Conservation (phyloP, 2,113 vertebrate genomes). For the Rhinoderma darwinii region DNA sequence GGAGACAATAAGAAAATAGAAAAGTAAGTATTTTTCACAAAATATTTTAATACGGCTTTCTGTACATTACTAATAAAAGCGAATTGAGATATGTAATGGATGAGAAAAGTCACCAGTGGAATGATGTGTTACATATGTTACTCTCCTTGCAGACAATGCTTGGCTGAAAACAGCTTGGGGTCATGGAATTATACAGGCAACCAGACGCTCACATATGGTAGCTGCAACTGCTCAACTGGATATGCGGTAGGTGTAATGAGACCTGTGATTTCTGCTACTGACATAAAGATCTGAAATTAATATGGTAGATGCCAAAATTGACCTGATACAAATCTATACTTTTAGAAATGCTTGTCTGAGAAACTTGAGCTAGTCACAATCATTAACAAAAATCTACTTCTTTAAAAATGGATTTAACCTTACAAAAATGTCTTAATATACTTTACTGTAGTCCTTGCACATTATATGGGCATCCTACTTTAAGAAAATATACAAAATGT, state of each 20-base stretch:
- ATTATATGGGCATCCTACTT: too few species aligned
- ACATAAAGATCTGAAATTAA: background rate
- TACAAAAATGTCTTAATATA: too few species aligned
- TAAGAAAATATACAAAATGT: too few species aligned
- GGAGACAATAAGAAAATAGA: too few species aligned
- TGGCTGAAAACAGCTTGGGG: slow-evolving; percentile 64
- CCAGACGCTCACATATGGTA: slow-evolving; percentile 68
- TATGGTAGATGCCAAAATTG: too few species aligned
- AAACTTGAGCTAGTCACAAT: too few species aligned
- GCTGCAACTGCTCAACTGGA: slow-evolving; percentile 82
- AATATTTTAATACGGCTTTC: background rate
- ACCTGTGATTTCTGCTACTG: background rate
- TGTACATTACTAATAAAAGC: too few species aligned
- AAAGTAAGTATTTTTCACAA: too few species aligned
- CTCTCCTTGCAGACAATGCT: slow-evolving; percentile 77
- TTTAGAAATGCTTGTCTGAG: background rate
- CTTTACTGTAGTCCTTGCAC: too few species aligned
- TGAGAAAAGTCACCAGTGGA: background rate
- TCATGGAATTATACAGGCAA: slow-evolving; percentile 79
- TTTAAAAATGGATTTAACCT: too few species aligned
- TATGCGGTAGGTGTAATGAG: slow-evolving; percentile 68
- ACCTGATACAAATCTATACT: background rate
- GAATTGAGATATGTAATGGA: background rate
- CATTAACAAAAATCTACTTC: too few species aligned
- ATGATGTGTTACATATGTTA: background rate